Evolutionary conservation across 2,888 invertebrate species (phyloP), one percentile per base, ranked within the genome.

Genomic region (Cantharis lateralis): DNA sequence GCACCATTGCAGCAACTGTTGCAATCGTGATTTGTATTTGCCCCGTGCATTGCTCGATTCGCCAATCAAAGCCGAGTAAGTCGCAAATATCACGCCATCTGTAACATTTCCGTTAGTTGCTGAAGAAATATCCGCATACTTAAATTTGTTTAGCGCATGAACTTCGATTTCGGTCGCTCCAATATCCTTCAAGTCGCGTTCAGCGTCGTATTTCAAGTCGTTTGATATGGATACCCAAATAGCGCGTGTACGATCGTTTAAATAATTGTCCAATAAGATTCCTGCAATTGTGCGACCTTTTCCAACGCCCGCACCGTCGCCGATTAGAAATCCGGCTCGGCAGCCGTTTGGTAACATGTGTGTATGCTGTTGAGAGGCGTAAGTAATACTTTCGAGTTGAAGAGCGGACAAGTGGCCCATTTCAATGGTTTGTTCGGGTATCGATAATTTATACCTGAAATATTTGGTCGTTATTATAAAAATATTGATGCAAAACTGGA

Each of bases 151-250:
- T 13, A 98, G 89, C 1, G 93, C 94, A 86, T 95, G 93, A 26
- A 99, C 98, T 74, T 95, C 94, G 68, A 99, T 95, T 88, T 94
- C 95, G 1, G 88, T 88, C 2, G 99, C 98, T 62, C 99, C 99
- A 84, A 99, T 98, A 87, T 99, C 99, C 79, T 92, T 89, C 78
- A 99, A 91, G 90, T 99, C 99, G 64, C 99, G 90, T 88, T 98
- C 98, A 0, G 99, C 97, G 89, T 99, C 99, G 87, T 98, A 98
- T 89, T 96, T 97, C 82, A 99, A 92, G 89, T 99, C 99, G 89
- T 98, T 98, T 61, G 98, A 98, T 0, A 99, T 99, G 24, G 98
- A 98, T 80, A 99, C 94, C 99, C 99, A 99, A 80, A 99, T 92
- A 13, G 99, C 95, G 81, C 97, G 94, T 88, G 98, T 98, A 70